These are phyloP conservation scores for Drosophila lini DNA, from an alignment of 1,140 invertebrate genomes.

Conservation along the genomic window DNA sequence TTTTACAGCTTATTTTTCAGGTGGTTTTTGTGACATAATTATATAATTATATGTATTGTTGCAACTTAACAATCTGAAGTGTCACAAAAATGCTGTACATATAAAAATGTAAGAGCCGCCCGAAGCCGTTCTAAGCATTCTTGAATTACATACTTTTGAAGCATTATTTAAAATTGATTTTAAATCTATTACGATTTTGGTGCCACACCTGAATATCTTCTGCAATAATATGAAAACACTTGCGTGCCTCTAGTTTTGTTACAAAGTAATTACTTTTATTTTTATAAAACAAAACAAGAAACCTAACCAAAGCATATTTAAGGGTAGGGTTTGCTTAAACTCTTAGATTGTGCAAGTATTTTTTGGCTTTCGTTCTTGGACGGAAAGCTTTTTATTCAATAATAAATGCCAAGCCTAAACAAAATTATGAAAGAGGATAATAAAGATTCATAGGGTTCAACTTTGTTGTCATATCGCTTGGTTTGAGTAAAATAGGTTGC, in stretches of 20 bases:
- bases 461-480: not conserved
- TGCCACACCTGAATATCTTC: too few species aligned
- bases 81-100: not conserved
- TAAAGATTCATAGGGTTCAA: not conserved
- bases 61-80: too few species aligned
- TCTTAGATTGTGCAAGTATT: not conserved
- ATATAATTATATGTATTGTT: not conserved
- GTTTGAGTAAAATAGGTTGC: not conserved
- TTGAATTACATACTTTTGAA: not conserved
- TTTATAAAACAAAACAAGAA: not conserved
- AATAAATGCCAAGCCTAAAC: slow-evolving; percentile 48
- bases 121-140: not conserved
- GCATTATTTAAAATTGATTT: not conserved
- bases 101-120: not conserved
- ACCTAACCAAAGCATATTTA: not conserved
- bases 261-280: not conserved
- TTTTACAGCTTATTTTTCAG: not conserved
- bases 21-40: not conserved
- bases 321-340: not conserved
- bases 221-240: too few species aligned
- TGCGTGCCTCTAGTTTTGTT: too few species aligned
- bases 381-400: slow-evolving; percentile 44
- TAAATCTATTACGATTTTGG: too few species aligned
- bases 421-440: slow-evolving; percentile 18
- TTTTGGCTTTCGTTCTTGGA: slow-evolving; percentile 43